Evolutionary conservation across 2,797 vertebrate species (phyloP).

Genomic region (Semotilus atromaculatus): DNA sequence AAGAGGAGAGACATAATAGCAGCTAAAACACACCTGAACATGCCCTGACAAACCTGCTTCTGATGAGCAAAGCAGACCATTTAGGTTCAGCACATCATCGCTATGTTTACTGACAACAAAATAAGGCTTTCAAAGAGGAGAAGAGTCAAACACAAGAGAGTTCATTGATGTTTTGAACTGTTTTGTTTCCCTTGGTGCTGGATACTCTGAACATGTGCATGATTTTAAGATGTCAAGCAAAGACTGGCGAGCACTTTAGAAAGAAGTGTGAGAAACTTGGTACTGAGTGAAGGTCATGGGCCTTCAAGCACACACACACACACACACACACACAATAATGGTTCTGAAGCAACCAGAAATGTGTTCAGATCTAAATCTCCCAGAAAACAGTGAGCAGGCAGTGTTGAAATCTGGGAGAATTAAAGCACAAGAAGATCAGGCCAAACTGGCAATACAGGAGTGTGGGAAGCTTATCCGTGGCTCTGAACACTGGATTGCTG

Average conservation of each 20-base stretch:
- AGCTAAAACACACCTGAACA: conserved; percentile 2
- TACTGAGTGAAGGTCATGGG: conserved; percentile 28
- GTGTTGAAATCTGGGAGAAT: conserved; percentile 32
- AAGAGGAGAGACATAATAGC: neutral
- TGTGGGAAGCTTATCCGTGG: conserved; percentile 32
- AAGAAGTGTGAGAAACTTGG: conserved; percentile 34
- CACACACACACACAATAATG: neutral
- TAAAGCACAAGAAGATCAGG: conserved; percentile 22
- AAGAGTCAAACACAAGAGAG: neutral
- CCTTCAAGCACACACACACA: neutral
- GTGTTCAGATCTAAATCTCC: conserved; percentile 64
- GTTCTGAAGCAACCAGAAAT: conserved; percentile 14
- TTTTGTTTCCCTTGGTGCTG: conserved; percentile 17
- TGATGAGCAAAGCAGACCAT: conserved; percentile 19
- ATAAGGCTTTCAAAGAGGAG: conserved; percentile 10
- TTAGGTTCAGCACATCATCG: neutral
- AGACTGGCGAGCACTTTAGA: neutral
- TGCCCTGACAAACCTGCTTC: neutral
- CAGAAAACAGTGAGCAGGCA: conserved; percentile 47
- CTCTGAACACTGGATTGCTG: conserved; percentile 18
- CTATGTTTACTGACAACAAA: conserved; percentile 19
- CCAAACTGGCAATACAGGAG: conserved; percentile 33
- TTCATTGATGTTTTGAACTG: conserved; percentile 29
- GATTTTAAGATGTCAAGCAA: conserved; percentile 3
- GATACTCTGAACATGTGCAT: conserved; percentile 3